Evolutionary conservation across 2,113 vertebrate genomes (phyloP), one percentile per base, ranked within the genome.

Genomic region (Thalassoma bifasciatum): DNA sequence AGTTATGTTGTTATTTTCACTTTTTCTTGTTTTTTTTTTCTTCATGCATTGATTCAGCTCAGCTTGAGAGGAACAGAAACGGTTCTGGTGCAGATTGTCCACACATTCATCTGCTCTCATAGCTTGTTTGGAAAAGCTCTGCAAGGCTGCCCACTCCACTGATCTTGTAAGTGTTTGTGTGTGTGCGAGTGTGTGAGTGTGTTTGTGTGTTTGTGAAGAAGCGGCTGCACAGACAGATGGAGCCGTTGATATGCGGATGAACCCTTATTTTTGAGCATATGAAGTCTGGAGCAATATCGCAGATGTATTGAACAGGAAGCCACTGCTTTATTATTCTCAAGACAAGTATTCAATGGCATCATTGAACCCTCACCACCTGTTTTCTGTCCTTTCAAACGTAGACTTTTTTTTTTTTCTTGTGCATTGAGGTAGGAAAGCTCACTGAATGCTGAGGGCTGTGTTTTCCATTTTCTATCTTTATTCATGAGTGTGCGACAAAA

Each of bases 381-480:
- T 86, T 75, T 72, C 64, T 60, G 3, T 44, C 46, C 62, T 86
- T 80, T 84, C 78, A 77, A 84, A 84, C 56, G 40, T 34, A 24
- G 40, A 52, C 26, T 37, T 50, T 60, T 34, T 22, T 75, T 37
- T 49, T 59, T 38, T 19, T 44, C 13, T 26, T 1, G 10, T 3
- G 21, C 11, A 0, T 5, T 44, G 10, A 21, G 21, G 34, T 34
- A 37, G 21, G 30, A 47, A 52, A 62, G 46, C 72, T 47, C 17
- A 4, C 50, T 26, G 37, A 73, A 67, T 40, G 66, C 62, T 67
- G 46, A 77, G 57, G 60, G 58, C 50, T 23, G 38, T 9, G 22
- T 49, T 21, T 51, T 74, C 16, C 47, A 66, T 58, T 8, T 61
- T 60, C 30, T 13, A 38, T 74, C 65, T 69, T 79, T 78, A 83